Base-by-base conservation (phyloP, 2,797 vertebrate genomes). In the Thalassophryne amazonica region DNA sequence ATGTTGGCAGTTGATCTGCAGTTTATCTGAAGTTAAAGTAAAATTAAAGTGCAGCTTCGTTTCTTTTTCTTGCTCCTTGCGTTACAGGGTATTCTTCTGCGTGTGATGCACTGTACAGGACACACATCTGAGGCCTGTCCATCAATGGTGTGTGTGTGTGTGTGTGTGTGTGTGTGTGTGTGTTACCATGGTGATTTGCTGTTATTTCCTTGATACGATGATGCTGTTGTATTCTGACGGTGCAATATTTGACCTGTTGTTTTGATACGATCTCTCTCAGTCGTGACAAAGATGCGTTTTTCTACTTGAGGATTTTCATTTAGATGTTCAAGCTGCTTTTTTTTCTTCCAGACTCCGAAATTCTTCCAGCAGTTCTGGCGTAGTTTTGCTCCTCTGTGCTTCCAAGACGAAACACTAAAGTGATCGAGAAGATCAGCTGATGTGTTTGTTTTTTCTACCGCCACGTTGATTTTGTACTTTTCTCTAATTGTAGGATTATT, bases 221-320 rank as follows among this genome's bases (percentile, higher is more conserved):
- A 85, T 81, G 72, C 78, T 89, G 87, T 87, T 81, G 84, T 91
- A 80, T 80, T 87, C 65, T 69, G 79, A 89, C 81, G 86, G 89
- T 92, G 91, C 90, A 91, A 91, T 92, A 89, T 90, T 87, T 85
- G 63, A 85, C 85, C 84, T 86, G 65, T 80, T 71, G 76, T 89
- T 90, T 90, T 86, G 69, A 88, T 88, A 85, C 81, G 56, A 78
- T 80, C 80, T 83, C 69, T 79, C 68, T 86, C 43, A 47, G 50
- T 60, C 51, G 37, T 42, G 37, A 14, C 52, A 69, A 40, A 46
- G 36, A 46, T 6, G 18, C 36, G 31, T 33, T 43, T 63, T 72
- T 75, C 48, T 87, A 78, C 37, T 48, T 56, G 61, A 71, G 62
- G 58, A 63, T 63, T 57, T 51, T 54, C 55, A 60, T 84, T 68